phyloP scores from a whole-genome alignment of 2,113 vertebrate genomes.

The Crotalus horridus region DNA sequence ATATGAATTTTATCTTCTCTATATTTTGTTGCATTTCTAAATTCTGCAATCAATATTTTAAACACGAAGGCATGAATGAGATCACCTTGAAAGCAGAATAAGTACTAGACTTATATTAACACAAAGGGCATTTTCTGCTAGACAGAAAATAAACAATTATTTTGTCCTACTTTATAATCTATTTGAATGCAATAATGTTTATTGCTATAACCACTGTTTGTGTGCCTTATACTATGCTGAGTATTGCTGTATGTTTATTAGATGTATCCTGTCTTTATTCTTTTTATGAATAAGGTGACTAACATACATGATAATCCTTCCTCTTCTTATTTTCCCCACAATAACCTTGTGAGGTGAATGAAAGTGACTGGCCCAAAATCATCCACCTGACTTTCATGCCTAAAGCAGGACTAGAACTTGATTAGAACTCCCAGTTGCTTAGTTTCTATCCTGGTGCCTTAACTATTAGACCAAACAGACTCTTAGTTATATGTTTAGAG shows the following conservation, averaged over 20 bases:
- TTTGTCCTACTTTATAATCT: slow-evolving; percentile 5
- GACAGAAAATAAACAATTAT: slow-evolving; percentile 30
- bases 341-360: background rate
- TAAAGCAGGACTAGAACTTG: background rate
- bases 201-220: slow-evolving; percentile 17
- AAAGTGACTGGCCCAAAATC: background rate
- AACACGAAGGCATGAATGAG: slow-evolving; percentile 39
- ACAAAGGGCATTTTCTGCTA: slow-evolving; percentile 48
- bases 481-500: slow-evolving; percentile 25
- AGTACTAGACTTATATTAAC: slow-evolving; percentile 39
- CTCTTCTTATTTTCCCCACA: background rate
- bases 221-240: slow-evolving; percentile 27
- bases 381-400: background rate
- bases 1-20: slow-evolving; percentile 23
- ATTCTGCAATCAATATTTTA: slow-evolving; percentile 37
- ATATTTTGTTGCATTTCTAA: slow-evolving; percentile 47
- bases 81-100: slow-evolving; percentile 28
- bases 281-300: background rate
- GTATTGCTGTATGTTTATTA: slow-evolving; percentile 34
- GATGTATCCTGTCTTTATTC: background rate
- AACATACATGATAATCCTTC: background rate
- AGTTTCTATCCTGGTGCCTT: background rate
- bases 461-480: background rate
- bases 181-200: slow-evolving; percentile 30
- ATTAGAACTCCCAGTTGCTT: background rate